Evolutionary conservation across 2,888 invertebrate genomes (phyloP), one percentile per base, ranked within the genome.

Genomic region (Chydorus sphaericus): DNA sequence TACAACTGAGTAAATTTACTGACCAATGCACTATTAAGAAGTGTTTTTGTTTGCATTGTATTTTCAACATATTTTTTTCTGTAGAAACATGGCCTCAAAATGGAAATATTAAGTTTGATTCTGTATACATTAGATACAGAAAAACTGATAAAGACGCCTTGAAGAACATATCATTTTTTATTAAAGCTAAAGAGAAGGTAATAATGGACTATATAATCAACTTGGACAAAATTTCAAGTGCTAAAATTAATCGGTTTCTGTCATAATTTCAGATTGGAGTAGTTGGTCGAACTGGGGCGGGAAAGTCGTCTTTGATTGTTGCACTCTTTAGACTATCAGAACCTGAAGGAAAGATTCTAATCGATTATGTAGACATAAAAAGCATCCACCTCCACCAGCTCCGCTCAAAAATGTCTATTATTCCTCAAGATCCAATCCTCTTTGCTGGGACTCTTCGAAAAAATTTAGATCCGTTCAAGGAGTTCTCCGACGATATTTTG

Each of bases 151-250:
- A n/a, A n/a, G 62, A 64, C 4, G 72, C 74, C 7, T 65, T 76
- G 5, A 71, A 70, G 50, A 60, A 64, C 20, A 61, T 75, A 30
- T 65, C 63, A 23, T 72, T 72, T 59, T 62, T 59, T 26, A 68
- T 75, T 18, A 61, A 65, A 36, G 64, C 70, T 0, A 65, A 65
- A 53, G 73, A 75, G 63, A 75, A 75, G 69, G 73, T 55, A n/a
- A n/a, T n/a, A n/a, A n/a, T n/a, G 28, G 11, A 4, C 4, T 5
- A 11, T 26, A 14, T 33, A 14, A 33, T 33, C 81, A 63, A 84
- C 94, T 56, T 83, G 92, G 0, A 92, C 93, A 58, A 93, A 93
- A 65, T 93, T 93, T 0, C 93, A 93, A 73, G 90, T 90, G 65
- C 90, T 91, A 0, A 81, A 89, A 26, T 69, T 92, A 23, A 91